Evolutionary conservation across 1,140 invertebrate genomes (phyloP).

Genomic region (Scaptomyza montana): DNA sequence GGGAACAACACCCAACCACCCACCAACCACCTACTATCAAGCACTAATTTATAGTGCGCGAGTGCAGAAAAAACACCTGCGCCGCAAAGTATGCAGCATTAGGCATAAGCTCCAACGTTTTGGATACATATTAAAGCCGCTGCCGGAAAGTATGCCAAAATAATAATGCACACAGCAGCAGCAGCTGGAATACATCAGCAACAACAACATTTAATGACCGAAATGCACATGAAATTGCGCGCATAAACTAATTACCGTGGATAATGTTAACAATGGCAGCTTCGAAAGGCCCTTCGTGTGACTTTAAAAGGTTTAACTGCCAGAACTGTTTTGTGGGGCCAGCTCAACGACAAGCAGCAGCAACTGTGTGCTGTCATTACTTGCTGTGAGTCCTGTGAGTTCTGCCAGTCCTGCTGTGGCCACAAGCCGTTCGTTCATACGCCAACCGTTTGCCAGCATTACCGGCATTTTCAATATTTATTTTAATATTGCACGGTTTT

Average conservation of each 20-base stretch:
- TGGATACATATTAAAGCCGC: conserved; percentile 50
- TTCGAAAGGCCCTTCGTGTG: conserved; percentile 21
- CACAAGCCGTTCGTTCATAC: conserved; percentile 66
- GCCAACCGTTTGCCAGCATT: conserved; percentile 65
- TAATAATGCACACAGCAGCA: conserved; percentile 59
- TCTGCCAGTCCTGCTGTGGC: conserved; percentile 51
- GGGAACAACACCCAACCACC: conserved; percentile 43
- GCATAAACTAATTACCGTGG: conserved; percentile 80
- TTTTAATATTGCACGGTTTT: conserved; percentile 63
- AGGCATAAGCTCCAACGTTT: conserved; percentile 46
- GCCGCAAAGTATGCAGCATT: conserved; percentile 60
- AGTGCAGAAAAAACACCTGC: conserved; percentile 57
- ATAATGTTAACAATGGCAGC: conserved; percentile 77
- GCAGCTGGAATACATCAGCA: conserved; percentile 23
- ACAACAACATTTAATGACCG: conserved; percentile 66
- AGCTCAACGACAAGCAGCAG: conserved; percentile 35
- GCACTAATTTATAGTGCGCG: conserved; percentile 71
- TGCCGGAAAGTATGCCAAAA: conserved; percentile 67
- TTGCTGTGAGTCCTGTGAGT: neutral
- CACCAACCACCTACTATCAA: neutral
- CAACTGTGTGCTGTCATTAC: conserved; percentile 13
- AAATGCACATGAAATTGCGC: conserved; percentile 81
- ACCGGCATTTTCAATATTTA: conserved; percentile 81
- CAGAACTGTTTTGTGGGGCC: conserved; percentile 35
- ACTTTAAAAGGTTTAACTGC: conserved; percentile 50